phyloP scores from a whole-genome alignment of 2,888 invertebrate species.

The Erebia palarica region DNA sequence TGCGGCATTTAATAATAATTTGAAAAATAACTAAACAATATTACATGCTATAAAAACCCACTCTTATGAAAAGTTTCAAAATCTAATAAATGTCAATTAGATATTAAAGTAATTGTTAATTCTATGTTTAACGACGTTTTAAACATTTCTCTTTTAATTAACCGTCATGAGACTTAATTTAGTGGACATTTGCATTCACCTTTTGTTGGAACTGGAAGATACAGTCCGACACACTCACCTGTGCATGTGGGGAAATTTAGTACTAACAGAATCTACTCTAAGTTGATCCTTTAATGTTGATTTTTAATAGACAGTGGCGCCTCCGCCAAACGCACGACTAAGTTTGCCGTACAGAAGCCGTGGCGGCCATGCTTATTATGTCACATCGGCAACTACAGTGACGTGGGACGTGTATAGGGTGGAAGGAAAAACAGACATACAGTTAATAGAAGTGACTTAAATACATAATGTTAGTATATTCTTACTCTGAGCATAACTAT shows the following conservation, averaged over 20 bases:
- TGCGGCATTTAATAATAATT: not conserved
- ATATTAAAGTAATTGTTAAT: conserved; percentile 2
- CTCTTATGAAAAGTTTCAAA: not conserved
- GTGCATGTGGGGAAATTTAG: too few species aligned
- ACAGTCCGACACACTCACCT: too few species aligned
- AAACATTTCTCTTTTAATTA: conserved; percentile 35
- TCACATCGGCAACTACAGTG: conserved; percentile 53
- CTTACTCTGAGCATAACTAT: not conserved
- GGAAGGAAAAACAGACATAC: conserved; percentile 20
- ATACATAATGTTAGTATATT: too few species aligned
- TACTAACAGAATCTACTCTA: too few species aligned
- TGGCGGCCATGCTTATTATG: conserved; percentile 50
- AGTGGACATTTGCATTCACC: conserved; percentile 43
- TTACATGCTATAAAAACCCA: not conserved
- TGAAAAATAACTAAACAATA: not conserved
- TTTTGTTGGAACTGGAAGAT: conserved; percentile 29
- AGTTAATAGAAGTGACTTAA: conserved; percentile 29
- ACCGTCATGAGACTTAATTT: conserved; percentile 40
- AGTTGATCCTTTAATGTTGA: too few species aligned
- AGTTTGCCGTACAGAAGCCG: conserved; percentile 22
- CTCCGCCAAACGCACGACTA: too few species aligned
- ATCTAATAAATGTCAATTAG: conserved; percentile 31
- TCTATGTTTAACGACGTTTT: conserved; percentile 22
- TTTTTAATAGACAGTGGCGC: too few species aligned
- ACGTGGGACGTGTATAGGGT: conserved; percentile 44